phyloP scores from a whole-genome alignment of 2,797 vertebrate genomes.

The Halcyon badia region DNA sequence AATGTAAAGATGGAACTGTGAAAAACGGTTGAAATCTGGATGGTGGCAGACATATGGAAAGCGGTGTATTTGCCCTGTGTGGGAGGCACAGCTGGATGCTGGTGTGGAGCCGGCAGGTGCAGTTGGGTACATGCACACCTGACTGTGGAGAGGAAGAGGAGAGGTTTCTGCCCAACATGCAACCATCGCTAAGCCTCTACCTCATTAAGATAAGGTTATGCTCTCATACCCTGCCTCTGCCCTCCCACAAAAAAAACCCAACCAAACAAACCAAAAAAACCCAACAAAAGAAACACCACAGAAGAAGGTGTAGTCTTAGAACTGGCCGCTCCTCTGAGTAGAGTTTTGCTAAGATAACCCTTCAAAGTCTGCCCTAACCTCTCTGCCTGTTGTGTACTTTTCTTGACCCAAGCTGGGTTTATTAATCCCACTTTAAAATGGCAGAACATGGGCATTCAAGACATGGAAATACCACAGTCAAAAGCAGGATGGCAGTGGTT shows the following conservation, averaged over 20 bases:
- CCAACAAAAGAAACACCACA: no score
- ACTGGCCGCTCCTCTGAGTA: not conserved
- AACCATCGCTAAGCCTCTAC: fast-evolving
- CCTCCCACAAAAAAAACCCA: not conserved
- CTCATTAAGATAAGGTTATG: not conserved
- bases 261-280: no score
- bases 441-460: not conserved
- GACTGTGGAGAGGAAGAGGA: not conserved
- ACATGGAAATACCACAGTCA: not conserved
- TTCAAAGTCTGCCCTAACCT: fast-evolving
- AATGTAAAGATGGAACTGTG: not conserved
- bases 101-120: not conserved
- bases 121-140: fast-evolving
- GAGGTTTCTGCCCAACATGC: not conserved
- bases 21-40: not conserved
- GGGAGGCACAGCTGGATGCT: not conserved
- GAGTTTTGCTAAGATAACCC: not conserved
- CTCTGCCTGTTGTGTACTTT: not conserved
- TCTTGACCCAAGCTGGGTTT: not conserved
- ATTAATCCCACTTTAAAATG: not conserved
- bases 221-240: not conserved
- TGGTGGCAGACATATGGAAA: not conserved
- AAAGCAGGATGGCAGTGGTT: fast-evolving
- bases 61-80: fast-evolving
- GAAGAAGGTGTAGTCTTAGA: not conserved